These are phyloP conservation scores for Myzus persicae DNA, from an alignment of 1,140 invertebrate species.

Conservation along the genomic window DNA sequence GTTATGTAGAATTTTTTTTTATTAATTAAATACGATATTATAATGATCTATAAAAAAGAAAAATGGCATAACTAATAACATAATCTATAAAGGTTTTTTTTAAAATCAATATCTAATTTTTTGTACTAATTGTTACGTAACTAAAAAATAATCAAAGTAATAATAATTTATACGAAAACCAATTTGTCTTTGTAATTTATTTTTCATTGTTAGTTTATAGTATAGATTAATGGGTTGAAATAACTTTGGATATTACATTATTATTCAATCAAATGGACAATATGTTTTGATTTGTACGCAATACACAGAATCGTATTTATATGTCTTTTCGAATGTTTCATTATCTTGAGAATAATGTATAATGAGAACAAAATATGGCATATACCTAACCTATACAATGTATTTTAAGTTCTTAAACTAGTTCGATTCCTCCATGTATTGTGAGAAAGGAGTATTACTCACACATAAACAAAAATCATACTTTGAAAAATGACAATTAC, in stretches of 20 bases:
- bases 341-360: not conserved
- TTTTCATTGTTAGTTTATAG: not conserved
- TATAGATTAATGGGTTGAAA: not conserved
- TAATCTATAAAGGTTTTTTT: not conserved
- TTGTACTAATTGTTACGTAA: not conserved
- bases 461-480: not conserved
- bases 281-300: not conserved
- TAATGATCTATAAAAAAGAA: not conserved
- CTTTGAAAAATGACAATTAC: constrained; percentile 12
- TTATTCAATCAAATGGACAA: not conserved
- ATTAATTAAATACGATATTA: not conserved
- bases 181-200: not conserved
- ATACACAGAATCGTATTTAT: not conserved
- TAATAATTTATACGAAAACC: not conserved
- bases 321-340: not conserved
- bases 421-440: not conserved
- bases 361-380: not conserved
- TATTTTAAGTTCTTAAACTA: not conserved
- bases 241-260: not conserved
- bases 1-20: not conserved
- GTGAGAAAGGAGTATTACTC: not conserved
- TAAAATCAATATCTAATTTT: not conserved
- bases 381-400: no score
- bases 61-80: not conserved
- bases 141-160: not conserved